Evolutionary conservation across 2,888 invertebrate genomes (phyloP), one percentile per base, ranked within the genome.

Genomic region (Drosophila yooni): DNA sequence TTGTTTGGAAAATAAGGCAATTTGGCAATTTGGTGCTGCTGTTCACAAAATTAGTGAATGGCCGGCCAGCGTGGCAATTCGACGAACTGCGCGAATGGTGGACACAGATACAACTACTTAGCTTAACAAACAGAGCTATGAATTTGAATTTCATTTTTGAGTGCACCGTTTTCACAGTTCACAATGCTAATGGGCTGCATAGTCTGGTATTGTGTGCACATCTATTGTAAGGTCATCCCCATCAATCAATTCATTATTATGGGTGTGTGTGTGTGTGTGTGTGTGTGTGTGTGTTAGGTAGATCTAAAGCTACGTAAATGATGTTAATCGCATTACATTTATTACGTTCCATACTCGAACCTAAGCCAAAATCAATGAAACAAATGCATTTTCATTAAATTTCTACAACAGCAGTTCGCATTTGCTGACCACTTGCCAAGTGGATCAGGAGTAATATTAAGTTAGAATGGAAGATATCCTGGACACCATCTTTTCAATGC

Each of bases 1-100:
- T 75, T 71, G 70, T 70, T 77, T 77, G 66, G 64, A 56, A 81
- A 76, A 76, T 67, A 71, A 65, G 34, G 56, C 57, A 53, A 52
- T 70, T 75, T 31, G n/a, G 52, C 25, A 21, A 5, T 31, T 51
- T n/a, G 2, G 53, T 34, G 27, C 18, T 34, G 27, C 18, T 48
- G 31, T 38, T 29, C 31, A 59, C 43, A 38, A 51, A 34, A 50
- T 21, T 18, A 29, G n/a, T 52, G 25, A 38, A 40, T 31, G 18
- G 36, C 29, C 13, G 21, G 21, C 21, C 21, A 21, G 21, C 21
- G 1, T 21, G 1, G 21, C 21, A 21, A 54, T 18, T 27, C 62
- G 40, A 31, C 50, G 48, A 56, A 34, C n/a, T 50, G 54, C 36
- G 54, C 36, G n/a, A n/a, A 38, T n/a, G 4, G 27, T 27, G 27